Evolutionary conservation across 1,140 invertebrate species (phyloP).

Genomic region (Pinna nobilis): DNA sequence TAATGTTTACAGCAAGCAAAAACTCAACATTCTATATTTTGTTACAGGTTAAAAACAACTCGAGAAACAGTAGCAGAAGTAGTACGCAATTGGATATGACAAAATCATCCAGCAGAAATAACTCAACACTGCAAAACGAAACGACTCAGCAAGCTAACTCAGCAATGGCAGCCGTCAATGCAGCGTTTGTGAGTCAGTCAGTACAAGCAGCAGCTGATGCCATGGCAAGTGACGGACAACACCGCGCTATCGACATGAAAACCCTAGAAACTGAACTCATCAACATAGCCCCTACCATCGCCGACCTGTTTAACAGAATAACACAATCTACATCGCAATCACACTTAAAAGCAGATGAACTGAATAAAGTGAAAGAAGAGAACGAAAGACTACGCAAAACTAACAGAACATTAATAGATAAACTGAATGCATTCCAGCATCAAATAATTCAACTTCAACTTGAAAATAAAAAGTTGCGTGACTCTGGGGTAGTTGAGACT

Average conservation of each 20-base stretch:
- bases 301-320: slow-evolving; percentile 39
- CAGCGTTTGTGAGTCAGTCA: too few species aligned
- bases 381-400: slow-evolving; percentile 38
- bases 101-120: too few species aligned
- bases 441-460: slow-evolving; percentile 42
- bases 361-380: slow-evolving; percentile 35
- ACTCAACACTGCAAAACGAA: too few species aligned
- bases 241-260: slow-evolving; percentile 31
- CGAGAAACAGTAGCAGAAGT: too few species aligned
- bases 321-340: slow-evolving; percentile 26
- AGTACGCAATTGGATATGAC: too few species aligned
- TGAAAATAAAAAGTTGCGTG: slow-evolving; percentile 43
- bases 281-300: slow-evolving; percentile 39
- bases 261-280: slow-evolving; percentile 38
- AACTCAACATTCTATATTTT: too few species aligned
- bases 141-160: too few species aligned
- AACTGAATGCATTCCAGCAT: slow-evolving; percentile 42
- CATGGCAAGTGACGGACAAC: slow-evolving; percentile 3
- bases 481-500: slow-evolving; percentile 14
- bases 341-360: slow-evolving; percentile 22
- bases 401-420: slow-evolving; percentile 37
- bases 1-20: too few species aligned
- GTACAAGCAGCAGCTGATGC: slow-evolving; percentile 8
- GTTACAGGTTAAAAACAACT: too few species aligned
- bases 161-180: too few species aligned